Conservation (phyloP, 1,140 invertebrate genomes). For the Sminthurinus signatus region DNA sequence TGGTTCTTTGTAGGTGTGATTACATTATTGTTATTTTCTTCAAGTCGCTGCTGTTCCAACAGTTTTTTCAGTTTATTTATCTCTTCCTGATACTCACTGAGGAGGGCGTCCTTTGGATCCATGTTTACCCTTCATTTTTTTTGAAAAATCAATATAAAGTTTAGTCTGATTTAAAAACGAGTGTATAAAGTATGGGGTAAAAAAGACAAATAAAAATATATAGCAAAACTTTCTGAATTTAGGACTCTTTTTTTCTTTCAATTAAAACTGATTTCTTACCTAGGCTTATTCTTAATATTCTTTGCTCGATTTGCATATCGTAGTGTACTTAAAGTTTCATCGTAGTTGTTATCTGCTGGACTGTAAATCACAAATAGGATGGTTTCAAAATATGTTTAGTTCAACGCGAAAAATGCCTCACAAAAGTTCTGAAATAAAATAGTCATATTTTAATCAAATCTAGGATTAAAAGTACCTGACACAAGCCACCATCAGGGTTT, state of each 20-base stretch:
- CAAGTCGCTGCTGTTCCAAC: slow-evolving; percentile 49
- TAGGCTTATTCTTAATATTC: slow-evolving; percentile 88
- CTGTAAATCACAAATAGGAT: slow-evolving; percentile 47
- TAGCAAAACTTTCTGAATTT: too few relatives aligned
- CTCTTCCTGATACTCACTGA: slow-evolving; percentile 82
- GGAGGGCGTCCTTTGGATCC: slow-evolving; percentile 84
- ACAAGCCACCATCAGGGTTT: slow-evolving; percentile 90
- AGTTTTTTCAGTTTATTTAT: slow-evolving; percentile 66
- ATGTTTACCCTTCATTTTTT: slow-evolving; percentile 90
- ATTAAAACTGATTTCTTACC: too few relatives aligned
- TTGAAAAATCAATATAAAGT: too few relatives aligned
- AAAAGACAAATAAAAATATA: too few relatives aligned
- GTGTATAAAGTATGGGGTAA: too few relatives aligned
- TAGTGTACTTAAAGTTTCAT: slow-evolving; percentile 83
- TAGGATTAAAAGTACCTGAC: slow-evolving; percentile 46
- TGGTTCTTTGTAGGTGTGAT: neutral
- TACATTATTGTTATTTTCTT: neutral
- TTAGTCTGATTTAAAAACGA: too few relatives aligned
- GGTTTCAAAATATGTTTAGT: too few relatives aligned
- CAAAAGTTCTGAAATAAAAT: neutral
- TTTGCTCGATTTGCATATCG: slow-evolving; percentile 85
- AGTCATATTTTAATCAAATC: neutral
- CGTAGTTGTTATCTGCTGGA: slow-evolving; percentile 79
- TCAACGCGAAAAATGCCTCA: too few relatives aligned
- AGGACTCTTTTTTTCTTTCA: too few relatives aligned